Base-by-base conservation (phyloP, 2,113 vertebrate genomes). In the Petroica traversi region DNA sequence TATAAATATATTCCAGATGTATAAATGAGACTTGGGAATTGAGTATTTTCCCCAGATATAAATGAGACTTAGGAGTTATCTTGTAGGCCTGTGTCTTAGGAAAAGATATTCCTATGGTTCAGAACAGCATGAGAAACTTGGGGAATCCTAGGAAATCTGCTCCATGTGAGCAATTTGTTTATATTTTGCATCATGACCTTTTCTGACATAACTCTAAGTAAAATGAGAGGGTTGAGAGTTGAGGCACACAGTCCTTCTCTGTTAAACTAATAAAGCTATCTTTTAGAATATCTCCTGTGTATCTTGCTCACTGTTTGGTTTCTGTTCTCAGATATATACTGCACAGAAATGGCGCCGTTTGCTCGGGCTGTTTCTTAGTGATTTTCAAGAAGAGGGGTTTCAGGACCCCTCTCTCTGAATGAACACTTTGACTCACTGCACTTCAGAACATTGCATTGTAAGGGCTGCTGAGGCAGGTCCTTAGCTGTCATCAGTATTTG, bases 141-240 rank as follows among this genome's bases (percentile, higher is more conserved):
- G 9, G 5, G 57, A 93, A 43, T 81, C 19, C 28, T 74, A 87
- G 36, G 66, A 94, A 92, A 61, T 89, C 61, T 85, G 40, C 52
- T 91, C 38, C n/a, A 16, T 55, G 48, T 75, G 75, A 89, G 45
- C 41, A 85, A 72, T 92, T 91, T 79, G 73, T 91, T 93, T 96
- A 19, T 89, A 20, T 93, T 95, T 97, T 91, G 48, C 61, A 52
- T 68, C 48, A 61, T 1, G 16, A 88, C 69, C 66, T 91, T 89
- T 93, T 72, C 69, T 95, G 84, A 72, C 61, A 75, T 6, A 66
- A 23, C 36, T 85, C 61, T 48, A 71, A 87, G 40, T 89, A 36
- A 82, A 87, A 89, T 36, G 59, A 59, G 89, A 73, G 25, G 8
- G 9, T 76, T 86, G 54, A 64, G 31, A 51, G 12, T 51, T 71